Percentiles rank a stretch among this genome's conserved stretches.
Conservation (phyloP, 2,888 invertebrate species). For the Netelia melanura region DNA sequence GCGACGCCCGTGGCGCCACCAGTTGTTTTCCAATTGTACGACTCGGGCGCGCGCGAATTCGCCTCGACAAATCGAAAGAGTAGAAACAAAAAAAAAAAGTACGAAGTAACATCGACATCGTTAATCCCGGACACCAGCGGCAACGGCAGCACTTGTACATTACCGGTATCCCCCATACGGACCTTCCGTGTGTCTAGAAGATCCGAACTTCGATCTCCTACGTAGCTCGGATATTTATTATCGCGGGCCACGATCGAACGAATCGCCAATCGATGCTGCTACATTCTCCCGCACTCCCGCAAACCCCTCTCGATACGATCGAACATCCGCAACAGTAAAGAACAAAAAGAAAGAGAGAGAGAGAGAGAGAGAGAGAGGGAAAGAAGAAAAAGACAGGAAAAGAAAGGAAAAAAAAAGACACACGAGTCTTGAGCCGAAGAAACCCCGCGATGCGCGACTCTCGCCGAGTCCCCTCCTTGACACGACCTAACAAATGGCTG, state of each 20-base stretch:
- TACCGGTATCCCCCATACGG: conserved; percentile 9
- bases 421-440: conserved; percentile 72
- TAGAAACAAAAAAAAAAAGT: too few species aligned
- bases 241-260: conserved; percentile 81
- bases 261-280: conserved; percentile 84
- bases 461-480: conserved; percentile 76
- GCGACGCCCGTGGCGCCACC: too few species aligned
- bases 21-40: too few species aligned
- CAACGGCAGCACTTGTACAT: conserved; percentile 44
- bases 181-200: conserved; percentile 43
- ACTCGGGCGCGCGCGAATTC: too few species aligned
- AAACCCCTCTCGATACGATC: conserved; percentile 64
- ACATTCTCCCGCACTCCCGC: conserved; percentile 66
- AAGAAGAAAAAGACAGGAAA: conserved; percentile 15
- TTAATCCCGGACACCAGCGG: conserved; percentile 53
- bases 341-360: conserved; percentile 69
- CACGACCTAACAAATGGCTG: conserved; percentile 84
- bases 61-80: too few species aligned
- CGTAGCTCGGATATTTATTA: conserved; percentile 77
- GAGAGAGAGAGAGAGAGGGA: conserved; percentile 65
- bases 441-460: conserved; percentile 81
- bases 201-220: conserved; percentile 46
- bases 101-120: conserved; percentile 45
- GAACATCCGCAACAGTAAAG: conserved; percentile 58
- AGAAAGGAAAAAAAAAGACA: conserved; percentile 61